A percentile compares a stretch with the other conserved stretches of the same genome.
These are phyloP conservation scores for Rhineura floridana DNA, from an alignment of 2,113 vertebrate genomes.

Conservation along the genomic window DNA sequence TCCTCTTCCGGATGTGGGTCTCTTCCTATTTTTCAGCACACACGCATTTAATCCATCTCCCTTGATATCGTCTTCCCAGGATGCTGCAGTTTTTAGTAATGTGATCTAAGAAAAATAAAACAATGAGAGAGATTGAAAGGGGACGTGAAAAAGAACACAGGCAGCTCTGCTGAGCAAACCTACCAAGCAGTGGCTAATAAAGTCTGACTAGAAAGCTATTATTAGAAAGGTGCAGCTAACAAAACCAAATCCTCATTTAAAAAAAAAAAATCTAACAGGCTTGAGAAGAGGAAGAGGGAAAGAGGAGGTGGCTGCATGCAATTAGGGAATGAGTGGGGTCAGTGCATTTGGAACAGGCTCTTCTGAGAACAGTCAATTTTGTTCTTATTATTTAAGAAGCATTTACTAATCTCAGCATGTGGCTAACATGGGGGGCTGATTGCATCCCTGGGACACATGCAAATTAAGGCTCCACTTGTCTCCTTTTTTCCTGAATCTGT, in stretches of 20 bases:
- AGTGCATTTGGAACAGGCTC: background rate
- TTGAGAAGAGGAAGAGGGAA: background rate
- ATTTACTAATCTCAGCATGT: background rate
- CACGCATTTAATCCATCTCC: background rate
- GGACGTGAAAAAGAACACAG: background rate
- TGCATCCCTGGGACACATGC: background rate
- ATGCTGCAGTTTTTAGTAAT: background rate
- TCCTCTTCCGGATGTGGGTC: background rate
- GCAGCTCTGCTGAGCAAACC: background rate
- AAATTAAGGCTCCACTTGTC: background rate
- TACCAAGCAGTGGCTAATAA: background rate
- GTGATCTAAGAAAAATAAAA: background rate
- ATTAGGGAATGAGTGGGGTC: background rate
- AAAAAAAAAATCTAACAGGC: too few species aligned
- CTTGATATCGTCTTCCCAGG: background rate
- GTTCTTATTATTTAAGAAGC: background rate
- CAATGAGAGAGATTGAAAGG: background rate
- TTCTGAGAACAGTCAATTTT: background rate
- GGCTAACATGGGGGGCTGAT: background rate
- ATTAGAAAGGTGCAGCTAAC: background rate
- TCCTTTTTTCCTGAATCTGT: background rate
- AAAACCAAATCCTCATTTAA: fast-evolving
- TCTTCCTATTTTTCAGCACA: background rate
- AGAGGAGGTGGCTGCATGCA: background rate
- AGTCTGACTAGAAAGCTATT: background rate